These are phyloP conservation scores for Ganaspis sp. DNA, from an alignment of 1,140 invertebrate species.

Conservation along the genomic window DNA sequence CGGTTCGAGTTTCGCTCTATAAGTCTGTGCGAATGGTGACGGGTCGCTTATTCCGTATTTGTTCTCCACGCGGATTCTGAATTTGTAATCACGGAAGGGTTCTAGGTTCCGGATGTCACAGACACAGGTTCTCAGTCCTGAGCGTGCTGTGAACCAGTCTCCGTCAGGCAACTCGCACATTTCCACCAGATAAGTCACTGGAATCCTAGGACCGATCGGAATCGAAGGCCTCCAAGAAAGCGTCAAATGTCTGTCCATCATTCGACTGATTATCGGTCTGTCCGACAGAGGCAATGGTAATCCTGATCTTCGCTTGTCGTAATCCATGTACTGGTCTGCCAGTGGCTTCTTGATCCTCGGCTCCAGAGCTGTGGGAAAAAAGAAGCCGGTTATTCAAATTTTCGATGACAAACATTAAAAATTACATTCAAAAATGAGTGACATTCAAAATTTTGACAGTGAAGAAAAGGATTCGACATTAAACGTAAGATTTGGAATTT, in stretches of 20 bases:
- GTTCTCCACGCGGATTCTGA: constrained; percentile 95
- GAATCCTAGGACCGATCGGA: constrained; percentile 85
- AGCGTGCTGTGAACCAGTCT: constrained; percentile 90
- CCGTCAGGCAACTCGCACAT: constrained; percentile 93
- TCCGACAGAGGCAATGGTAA: constrained; percentile 90
- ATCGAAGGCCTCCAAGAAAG: constrained; percentile 95
- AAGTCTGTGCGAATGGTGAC: constrained; percentile 90
- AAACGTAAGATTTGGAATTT: no score
- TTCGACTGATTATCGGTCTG: constrained; percentile 90
- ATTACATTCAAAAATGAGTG: no score
- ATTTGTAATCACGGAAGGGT: constrained; percentile 93
- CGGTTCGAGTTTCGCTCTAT: constrained; percentile 86
- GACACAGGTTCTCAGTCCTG: constrained; percentile 87
- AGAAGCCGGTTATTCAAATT: no score
- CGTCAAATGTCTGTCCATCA: constrained; percentile 89
- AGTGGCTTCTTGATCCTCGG: constrained; percentile 81
- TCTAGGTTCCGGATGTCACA: constrained; percentile 90
- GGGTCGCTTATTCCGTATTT: constrained; percentile 98
- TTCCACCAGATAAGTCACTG: constrained; percentile 95
- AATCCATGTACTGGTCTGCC: constrained; percentile 89
- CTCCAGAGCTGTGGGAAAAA: constrained; percentile 79
- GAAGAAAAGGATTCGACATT: no score
- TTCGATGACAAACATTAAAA: no score
- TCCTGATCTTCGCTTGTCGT: constrained; percentile 88
- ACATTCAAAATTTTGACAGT: no score